Conservation (phyloP, 1,140 invertebrate genomes). For the Drosophila baimaii region DNA sequence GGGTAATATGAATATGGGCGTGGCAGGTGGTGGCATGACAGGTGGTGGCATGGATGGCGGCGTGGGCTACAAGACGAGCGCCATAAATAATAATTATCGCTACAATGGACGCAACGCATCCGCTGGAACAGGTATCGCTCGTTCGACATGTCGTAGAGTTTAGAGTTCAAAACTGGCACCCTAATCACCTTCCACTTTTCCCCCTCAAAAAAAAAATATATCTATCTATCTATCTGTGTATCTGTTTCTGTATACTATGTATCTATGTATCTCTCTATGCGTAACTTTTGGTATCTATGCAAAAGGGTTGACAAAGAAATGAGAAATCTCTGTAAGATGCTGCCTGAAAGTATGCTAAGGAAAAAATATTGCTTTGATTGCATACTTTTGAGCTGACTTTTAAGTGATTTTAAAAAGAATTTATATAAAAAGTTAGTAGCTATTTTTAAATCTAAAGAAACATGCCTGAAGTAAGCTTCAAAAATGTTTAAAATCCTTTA, state of each 20-base stretch:
- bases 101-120: conserved; percentile 82
- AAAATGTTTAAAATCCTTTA: fast-evolving
- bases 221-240: conserved; percentile 18
- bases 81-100: conserved; percentile 84
- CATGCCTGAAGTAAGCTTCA: neutral
- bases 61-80: conserved; percentile 76
- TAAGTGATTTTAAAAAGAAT: no score
- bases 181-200: conserved; percentile 2
- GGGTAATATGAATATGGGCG: conserved; percentile 21
- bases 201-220: neutral
- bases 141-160: conserved; percentile 63
- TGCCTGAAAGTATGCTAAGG: neutral
- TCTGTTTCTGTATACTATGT: conserved; percentile 12
- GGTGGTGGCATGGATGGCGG: conserved; percentile 49
- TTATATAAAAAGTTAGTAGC: no score
- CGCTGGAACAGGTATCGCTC: conserved; percentile 83
- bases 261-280: conserved; percentile 6
- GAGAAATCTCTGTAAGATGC: neutral
- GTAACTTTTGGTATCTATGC: neutral
- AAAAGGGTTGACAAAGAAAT: neutral
- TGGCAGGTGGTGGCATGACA: conserved; percentile 40
- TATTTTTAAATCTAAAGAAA: neutral
- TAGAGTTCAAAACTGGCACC: conserved; percentile 27
- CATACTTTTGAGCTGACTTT: neutral
- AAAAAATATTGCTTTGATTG: neutral